Evolutionary conservation across 2,888 invertebrate genomes (phyloP).

Genomic region (Baronia brevicornis): DNA sequence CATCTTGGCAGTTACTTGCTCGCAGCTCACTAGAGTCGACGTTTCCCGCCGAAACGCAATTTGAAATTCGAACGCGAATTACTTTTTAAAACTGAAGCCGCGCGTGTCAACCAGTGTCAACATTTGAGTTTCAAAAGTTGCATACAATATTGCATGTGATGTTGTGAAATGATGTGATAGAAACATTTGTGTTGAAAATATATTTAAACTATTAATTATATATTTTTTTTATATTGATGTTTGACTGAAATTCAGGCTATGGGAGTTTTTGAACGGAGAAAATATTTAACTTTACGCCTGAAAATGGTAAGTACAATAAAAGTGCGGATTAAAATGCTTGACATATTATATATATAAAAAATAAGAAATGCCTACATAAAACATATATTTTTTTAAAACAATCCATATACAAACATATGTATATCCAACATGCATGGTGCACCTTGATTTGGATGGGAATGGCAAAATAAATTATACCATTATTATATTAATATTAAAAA

Average conservation of each 20-base stretch:
- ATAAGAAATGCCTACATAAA: conserved; percentile 1
- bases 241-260: conserved; percentile 33
- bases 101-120: conserved; percentile 50
- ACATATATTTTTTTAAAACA: neutral
- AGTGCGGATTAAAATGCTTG: conserved; percentile 1
- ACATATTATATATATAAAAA: conserved; percentile 3
- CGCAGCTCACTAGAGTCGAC: conserved; percentile 59
- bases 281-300: conserved; percentile 35
- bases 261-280: conserved; percentile 58
- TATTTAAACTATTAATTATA: conserved; percentile 40
- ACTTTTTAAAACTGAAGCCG: conserved; percentile 29
- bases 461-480: too few species aligned
- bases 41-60: conserved; percentile 52
- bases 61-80: conserved; percentile 49
- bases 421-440: too few species aligned
- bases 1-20: conserved; percentile 71
- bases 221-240: conserved; percentile 32
- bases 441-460: too few species aligned
- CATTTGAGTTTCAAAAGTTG: conserved; percentile 27
- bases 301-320: conserved; percentile 58
- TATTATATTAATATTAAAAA: too few species aligned
- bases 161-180: conserved; percentile 64
- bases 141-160: conserved; percentile 29
- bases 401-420: too few species aligned
- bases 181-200: conserved; percentile 39